Percentiles rank a stretch among this genome's conserved stretches.
Conservation (phyloP, 2,113 vertebrate genomes). For the Passer domesticus region DNA sequence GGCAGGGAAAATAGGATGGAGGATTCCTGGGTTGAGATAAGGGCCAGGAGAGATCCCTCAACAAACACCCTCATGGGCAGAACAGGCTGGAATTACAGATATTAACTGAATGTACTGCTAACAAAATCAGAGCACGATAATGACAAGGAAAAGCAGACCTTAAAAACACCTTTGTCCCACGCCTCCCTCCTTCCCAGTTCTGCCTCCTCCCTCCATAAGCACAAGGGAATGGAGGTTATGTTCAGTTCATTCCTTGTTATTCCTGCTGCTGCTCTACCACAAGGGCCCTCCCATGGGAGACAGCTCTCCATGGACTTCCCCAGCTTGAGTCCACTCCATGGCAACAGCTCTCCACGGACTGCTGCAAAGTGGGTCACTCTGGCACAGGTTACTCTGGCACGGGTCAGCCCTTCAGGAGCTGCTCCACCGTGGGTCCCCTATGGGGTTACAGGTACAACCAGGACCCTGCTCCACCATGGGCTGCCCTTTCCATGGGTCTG, state of each 20-base stretch:
- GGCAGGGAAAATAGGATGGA: neutral
- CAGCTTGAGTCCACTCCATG: rapidly evolving
- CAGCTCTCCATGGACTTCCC: neutral
- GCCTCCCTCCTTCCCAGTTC: neutral
- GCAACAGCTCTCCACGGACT: neutral
- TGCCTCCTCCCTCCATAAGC: neutral
- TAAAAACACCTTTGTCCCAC: neutral
- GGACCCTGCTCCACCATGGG: neutral
- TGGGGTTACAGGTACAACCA: neutral
- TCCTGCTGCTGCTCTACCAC: neutral
- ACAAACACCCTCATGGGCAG: neutral
- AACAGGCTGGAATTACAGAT: neutral
- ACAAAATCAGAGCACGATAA: neutral
- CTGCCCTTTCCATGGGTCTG: neutral
- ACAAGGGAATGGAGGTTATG: neutral
- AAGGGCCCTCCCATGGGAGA: neutral
- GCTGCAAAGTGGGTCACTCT: neutral
- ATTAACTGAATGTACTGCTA: neutral
- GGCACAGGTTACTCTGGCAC: neutral
- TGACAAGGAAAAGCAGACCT: neutral
- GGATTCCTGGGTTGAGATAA: neutral
- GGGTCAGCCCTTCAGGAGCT: too few relatives aligned
- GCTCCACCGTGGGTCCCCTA: neutral
- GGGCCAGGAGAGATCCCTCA: neutral
- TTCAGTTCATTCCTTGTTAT: neutral